Evolutionary conservation across 2,888 invertebrate genomes (phyloP), one percentile per base, ranked within the genome.

Genomic region (Dolomedes plantarius): DNA sequence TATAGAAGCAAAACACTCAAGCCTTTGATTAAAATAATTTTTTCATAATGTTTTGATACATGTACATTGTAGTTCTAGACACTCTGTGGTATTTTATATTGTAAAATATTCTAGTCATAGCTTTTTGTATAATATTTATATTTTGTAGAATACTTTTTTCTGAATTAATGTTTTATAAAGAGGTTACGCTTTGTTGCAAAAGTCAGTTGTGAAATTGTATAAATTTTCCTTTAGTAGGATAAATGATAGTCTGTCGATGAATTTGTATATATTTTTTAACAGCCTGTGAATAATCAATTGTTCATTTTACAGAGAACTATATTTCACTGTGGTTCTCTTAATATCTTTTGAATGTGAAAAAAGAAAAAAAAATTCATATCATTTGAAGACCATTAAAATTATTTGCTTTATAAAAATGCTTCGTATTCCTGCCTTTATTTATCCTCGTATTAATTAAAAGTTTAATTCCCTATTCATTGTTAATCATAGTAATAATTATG

Each of bases 101-200:
- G 64, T 76, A 81, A 81, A 81, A 69, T 56, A 46, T 76, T 82
- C 82, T 82, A 82, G 82, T 82, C 82, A 82, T 82, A 82, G 75
- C 76, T 75, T 82, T 56, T 56, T 56, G 56, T 56, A 56, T 56
- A n/a, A n/a, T n/a, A 46, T 46, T 46, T 46, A 23, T 56, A 56
- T 56, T 56, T 82, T 82, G 82, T 82, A 82, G 69, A 46, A 76
- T 82, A 82, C 82, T 74, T 81, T 73, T 81, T 36, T 62, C 28
- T 71, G 31, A 28, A 28, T n/a, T n/a, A n/a, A 71, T 36, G n/a
- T 41, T 68, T 65, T 50, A 9, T 11, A n/a, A 29, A 28, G n/a
- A 46, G n/a, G 46, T 46, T 46, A 16, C 46, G n/a, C 46, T 16
- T 16, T 46, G 11, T 46, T 46, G 46, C 2, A 2, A 46, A 16